Percentiles rank a stretch among this genome's conserved stretches.
Conservation (phyloP, 1,140 invertebrate genomes). For the Potamilus streckersoni region DNA sequence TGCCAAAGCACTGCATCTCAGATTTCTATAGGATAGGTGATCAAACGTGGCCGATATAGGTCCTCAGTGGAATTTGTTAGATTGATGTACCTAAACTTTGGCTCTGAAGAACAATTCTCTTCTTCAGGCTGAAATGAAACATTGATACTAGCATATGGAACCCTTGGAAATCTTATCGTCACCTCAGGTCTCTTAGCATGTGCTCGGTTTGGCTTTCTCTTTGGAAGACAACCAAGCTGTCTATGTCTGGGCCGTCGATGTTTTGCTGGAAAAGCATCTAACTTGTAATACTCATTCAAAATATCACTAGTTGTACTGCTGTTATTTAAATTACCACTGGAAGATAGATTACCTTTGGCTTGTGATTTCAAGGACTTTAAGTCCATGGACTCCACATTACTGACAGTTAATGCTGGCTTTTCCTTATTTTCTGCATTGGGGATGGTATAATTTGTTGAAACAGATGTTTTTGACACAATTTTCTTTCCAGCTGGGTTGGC, state of each 20-base stretch:
- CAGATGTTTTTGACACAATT: constrained; percentile 55
- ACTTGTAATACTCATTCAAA: constrained; percentile 34
- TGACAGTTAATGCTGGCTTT: constrained; percentile 44
- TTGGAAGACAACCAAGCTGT: constrained; percentile 30
- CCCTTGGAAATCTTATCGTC: constrained; percentile 48
- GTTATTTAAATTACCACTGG: constrained; percentile 3
- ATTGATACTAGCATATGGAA: constrained; percentile 55
- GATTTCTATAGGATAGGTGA: background rate
- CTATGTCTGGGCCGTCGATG: constrained; percentile 30
- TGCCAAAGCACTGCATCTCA: too few relatives aligned
- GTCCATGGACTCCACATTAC: constrained; percentile 57
- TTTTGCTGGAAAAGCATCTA: constrained; percentile 45
- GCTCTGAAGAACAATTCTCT: constrained; percentile 22
- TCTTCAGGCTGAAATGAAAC: constrained; percentile 43
- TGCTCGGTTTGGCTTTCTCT: constrained; percentile 27
- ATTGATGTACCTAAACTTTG: constrained; percentile 55
- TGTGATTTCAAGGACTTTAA: constrained; percentile 48
- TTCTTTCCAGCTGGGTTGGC: constrained; percentile 27
- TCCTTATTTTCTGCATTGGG: constrained; percentile 30
- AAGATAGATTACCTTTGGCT: constrained; percentile 54
- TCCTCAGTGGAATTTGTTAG: constrained; percentile 40
- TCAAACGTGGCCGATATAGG: constrained; percentile 27
- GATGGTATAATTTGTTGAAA: constrained; percentile 54
- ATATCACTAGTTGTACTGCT: constrained; percentile 26
- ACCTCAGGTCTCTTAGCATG: constrained; percentile 37